These are phyloP conservation scores for Griposia aprilina DNA, from an alignment of 2,888 invertebrate genomes.

Conservation along the genomic window DNA sequence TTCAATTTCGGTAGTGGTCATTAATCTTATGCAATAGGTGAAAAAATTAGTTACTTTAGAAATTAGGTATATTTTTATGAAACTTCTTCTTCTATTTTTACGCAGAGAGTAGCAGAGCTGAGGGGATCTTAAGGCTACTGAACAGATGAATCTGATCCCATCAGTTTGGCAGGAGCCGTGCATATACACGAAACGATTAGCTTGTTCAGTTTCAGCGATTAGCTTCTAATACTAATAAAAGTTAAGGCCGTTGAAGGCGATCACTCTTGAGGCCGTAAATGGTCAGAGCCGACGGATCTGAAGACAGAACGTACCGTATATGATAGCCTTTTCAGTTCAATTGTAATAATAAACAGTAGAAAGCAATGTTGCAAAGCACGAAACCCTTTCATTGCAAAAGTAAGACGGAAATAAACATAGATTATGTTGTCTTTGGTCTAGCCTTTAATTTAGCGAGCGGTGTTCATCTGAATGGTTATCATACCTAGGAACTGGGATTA, in stretches of 20 bases:
- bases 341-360: constrained; percentile 15
- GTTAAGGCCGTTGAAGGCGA: neutral
- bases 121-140: neutral
- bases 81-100: too few species aligned
- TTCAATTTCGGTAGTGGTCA: constrained; percentile 29
- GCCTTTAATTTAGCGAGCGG: neutral
- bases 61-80: constrained; percentile 1
- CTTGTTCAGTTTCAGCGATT: neutral
- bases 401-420: constrained; percentile 35
- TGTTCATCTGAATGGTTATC: neutral
- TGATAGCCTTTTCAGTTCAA: neutral
- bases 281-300: neutral
- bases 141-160: neutral
- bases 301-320: neutral
- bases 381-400: neutral
- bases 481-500: neutral
- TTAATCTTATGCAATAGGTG: constrained; percentile 21
- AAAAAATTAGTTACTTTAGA: neutral
- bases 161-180: neutral
- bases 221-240: neutral
- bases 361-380: too few species aligned
- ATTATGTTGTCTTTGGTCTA: constrained; percentile 20
- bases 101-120: neutral
- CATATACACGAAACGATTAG: neutral
- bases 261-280: neutral